Conservation (phyloP, 2,113 vertebrate genomes). For the Campylorhamphus procurvoides region DNA sequence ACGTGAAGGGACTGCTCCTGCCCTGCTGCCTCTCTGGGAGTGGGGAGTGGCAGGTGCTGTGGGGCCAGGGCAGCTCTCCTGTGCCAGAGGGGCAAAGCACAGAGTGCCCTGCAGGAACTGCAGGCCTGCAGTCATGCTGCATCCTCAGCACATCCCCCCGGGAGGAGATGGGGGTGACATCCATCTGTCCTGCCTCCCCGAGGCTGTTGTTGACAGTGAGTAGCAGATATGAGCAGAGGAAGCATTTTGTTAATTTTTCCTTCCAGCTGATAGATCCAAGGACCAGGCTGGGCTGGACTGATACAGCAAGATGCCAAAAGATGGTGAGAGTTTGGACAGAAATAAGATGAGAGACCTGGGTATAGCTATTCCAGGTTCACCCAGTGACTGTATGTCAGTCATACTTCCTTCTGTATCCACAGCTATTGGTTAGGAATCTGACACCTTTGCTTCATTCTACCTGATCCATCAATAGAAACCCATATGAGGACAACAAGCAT, state of each 20-base stretch:
- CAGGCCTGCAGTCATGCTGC: neutral
- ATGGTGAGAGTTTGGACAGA: neutral
- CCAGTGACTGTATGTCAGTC: neutral
- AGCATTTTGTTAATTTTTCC: neutral
- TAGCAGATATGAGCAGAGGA: neutral
- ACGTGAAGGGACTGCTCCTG: neutral
- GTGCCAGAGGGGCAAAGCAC: neutral
- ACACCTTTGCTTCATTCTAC: neutral
- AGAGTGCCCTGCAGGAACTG: neutral
- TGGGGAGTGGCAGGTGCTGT: neutral
- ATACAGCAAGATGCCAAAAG: neutral
- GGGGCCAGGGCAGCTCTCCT: neutral
- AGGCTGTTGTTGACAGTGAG: neutral
- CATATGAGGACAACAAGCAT: neutral
- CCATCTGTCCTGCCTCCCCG: slow-evolving; percentile 26
- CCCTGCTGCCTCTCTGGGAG: neutral
- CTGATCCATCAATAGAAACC: neutral
- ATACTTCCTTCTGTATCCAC: neutral
- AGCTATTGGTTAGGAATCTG: neutral
- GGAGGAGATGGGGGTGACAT: neutral
- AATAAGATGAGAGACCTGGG: neutral
- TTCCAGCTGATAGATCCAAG: neutral
- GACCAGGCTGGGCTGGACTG: neutral
- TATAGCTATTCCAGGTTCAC: neutral
- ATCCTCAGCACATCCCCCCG: neutral